phyloP scores from a whole-genome alignment of 2,888 invertebrate genomes.

The Stenodema calcarata region DNA sequence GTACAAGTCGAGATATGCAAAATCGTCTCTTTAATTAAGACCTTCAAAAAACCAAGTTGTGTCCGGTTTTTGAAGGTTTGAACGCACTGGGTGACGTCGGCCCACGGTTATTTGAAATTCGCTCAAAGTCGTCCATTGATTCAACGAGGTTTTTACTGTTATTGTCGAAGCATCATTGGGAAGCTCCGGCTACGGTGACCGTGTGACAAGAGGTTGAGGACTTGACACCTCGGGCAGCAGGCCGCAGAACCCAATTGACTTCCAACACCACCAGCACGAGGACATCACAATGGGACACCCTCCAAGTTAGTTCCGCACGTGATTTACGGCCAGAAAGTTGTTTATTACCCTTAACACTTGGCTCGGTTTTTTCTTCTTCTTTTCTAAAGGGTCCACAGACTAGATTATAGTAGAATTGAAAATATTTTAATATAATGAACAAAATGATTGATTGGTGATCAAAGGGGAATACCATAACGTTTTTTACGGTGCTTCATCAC shows the following conservation, averaged over 20 bases:
- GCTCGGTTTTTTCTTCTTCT: neutral
- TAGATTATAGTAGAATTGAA: neutral
- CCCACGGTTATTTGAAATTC: no score
- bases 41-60: no score
- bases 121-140: no score
- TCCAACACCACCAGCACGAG: neutral
- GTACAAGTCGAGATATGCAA: no score
- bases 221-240: neutral
- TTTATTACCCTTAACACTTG: neutral
- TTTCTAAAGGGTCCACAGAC: neutral
- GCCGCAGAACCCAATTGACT: neutral
- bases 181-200: neutral
- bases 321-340: conserved; percentile 22
- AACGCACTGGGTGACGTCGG: no score
- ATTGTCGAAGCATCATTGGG: neutral
- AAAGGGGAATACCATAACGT: no score
- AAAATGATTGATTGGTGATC: no score
- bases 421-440: no score
- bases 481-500: no score
- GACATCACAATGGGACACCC: conserved; percentile 22
- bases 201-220: neutral
- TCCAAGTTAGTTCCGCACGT: conserved; percentile 11
- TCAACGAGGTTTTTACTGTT: no score
- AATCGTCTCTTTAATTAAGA: no score
- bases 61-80: no score